Base-by-base conservation (phyloP, 2,797 vertebrate species). In the Pseudochirops corinnae region DNA sequence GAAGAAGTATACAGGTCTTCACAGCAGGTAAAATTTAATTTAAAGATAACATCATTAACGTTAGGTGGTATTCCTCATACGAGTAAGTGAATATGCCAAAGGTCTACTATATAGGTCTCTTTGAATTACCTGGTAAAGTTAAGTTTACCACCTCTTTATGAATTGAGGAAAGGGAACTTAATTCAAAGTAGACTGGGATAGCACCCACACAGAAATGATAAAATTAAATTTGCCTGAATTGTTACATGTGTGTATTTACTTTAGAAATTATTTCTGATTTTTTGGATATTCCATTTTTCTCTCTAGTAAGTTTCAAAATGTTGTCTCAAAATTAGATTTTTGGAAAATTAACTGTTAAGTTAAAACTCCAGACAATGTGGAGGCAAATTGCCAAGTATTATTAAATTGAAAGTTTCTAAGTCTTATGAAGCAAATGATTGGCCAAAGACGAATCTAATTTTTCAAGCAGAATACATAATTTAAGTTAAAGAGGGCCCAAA, bases 11-110 rank as follows among this genome's bases (percentile, higher is more conserved):
- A 97, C 46, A 97, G 55, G 93, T 98, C 97, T 97, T 98, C 97
- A 94, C 97, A 98, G 95, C 82, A 98, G 98, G 96, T 95, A 96
- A 98, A 98, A 97, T 93, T 74, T 56, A 98, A 97, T 96, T 98
- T 97, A 95, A 98, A 96, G 90, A 60, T 90, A 7, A 2, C 94
- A 67, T 14, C 96, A 1, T 97, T 97, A 11, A 57, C 98, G 56
- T 97, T 96, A 97, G 55, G 29, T 90, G 97, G 12, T 31, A 96
- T 97, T 95, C 91, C 94, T 98, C 91, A 94, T 95, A 18, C 60
- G 46, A 96, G 74, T 92, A 91, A 98, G 93, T 95, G 67, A 97
- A 97, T 97, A 97, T 91, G 74, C 90, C 82, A 97, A 91, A 91
- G 55, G 39, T 91, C 26, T 10, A 28, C 9, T 62, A 18, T 0